Base-by-base conservation (phyloP, 2,113 vertebrate genomes). In the Strix uralensis region DNA sequence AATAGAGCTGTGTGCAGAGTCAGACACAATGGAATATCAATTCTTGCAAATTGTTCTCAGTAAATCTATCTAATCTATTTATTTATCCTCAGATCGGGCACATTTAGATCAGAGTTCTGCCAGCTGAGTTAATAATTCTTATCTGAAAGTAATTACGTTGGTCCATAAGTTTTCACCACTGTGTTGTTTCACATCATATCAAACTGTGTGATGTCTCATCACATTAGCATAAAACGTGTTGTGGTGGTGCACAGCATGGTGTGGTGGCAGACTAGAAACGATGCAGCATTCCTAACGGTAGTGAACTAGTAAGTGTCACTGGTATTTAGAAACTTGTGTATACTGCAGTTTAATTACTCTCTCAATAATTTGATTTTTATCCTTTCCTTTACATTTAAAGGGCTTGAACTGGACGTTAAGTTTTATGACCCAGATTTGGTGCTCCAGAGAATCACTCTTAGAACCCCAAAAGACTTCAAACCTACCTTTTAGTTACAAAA, bases 401-500 rank as follows among this genome's bases (percentile, higher is more conserved):
- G 85, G 21, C 54, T 71, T 96, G 80, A 83, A 94, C 86, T 77
- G 67, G 74, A 91, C 91, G 72, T 96, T 87, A 96, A 96, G 67
- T 97, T 97, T 95, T 83, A 94, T 95, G 77, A 98, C 92, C 93
- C 86, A 96, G 92, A 95, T 88, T 88, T 82, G 65, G 30, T 81
- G 59, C 62, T 97, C 66, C 27, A 9, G 59, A 92, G 44, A 84
- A 96, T 81, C 42, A 81, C n/a, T 81, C 42, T 61, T 85, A 86
- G 79, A 90, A 94, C 59, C 66, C 59, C 66, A 46, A 65, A 97
- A 97, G 75, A 85, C 62, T 96, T 96, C 91, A 97, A 95, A 96
- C 32, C 73, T 94, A 95, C 73, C 94, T 97, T 97, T 95, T 97
- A 82, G 92, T 93, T 95, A 90, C 89, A 97, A 97, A 97, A 97